These are phyloP conservation scores for Criorhina ranunculi DNA, from an alignment of 2,888 invertebrate genomes.

Conservation along the genomic window DNA sequence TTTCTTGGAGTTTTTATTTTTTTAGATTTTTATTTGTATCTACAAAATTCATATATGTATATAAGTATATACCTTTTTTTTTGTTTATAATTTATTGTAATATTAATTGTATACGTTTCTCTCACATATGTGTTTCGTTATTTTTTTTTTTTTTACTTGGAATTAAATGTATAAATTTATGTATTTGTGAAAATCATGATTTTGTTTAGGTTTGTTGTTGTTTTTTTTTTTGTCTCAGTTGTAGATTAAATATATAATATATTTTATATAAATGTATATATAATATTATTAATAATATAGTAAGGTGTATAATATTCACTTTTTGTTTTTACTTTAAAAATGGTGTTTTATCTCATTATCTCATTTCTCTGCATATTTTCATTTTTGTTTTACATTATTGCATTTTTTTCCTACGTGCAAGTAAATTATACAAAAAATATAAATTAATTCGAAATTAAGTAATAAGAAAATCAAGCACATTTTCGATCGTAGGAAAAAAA, in stretches of 20 bases:
- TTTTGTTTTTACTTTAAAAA: conserved; percentile 59
- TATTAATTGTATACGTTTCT: conserved; percentile 76
- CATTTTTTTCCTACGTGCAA: conserved; percentile 68
- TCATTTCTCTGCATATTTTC: conserved; percentile 63
- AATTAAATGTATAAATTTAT: conserved; percentile 75
- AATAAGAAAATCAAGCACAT: conserved; percentile 50
- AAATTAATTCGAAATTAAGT: conserved; percentile 16
- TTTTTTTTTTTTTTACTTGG: conserved; percentile 63
- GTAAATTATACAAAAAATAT: conserved; percentile 36
- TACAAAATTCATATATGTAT: conserved; percentile 69
- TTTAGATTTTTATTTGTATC: conserved; percentile 65
- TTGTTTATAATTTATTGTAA: conserved; percentile 68
- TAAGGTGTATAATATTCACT: conserved; percentile 74
- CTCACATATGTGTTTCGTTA: conserved; percentile 74
- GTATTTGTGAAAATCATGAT: conserved; percentile 74
- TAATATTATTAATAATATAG: conserved; percentile 76
- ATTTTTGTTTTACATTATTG: conserved; percentile 25
- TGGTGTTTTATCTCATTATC: conserved; percentile 76
- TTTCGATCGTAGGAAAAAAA: conserved; percentile 65
- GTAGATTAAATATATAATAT: conserved; percentile 76
- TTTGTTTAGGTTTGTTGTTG: conserved; percentile 30
- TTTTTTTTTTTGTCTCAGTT: conserved; percentile 60
- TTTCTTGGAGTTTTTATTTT: conserved; percentile 48
- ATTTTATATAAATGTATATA: conserved; percentile 76
- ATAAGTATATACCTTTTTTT: conserved; percentile 45